phyloP scores from a whole-genome alignment of 2,797 vertebrate species.

The Cyprinodon diabolis region DNA sequence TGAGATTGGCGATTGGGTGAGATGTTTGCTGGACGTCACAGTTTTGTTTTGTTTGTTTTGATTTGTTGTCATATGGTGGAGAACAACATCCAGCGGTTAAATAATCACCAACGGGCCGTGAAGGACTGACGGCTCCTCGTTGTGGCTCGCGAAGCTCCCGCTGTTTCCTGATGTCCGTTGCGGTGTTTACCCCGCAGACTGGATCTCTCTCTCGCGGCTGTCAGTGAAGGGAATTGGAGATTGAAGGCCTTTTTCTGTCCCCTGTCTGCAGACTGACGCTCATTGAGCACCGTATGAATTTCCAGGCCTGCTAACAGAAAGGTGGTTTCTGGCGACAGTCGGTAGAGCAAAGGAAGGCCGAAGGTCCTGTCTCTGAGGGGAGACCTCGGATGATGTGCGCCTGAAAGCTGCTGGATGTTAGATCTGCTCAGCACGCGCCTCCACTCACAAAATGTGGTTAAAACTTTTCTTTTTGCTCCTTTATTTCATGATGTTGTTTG shows the following conservation, averaged over 20 bases:
- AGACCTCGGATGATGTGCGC: not conserved
- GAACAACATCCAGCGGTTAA: not conserved
- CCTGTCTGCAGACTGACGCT: not conserved
- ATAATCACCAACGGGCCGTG: not conserved
- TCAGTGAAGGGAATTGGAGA: not conserved
- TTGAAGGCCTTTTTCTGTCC: not conserved
- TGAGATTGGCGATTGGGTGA: not conserved
- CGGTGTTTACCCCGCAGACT: not conserved
- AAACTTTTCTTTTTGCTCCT: slow-evolving; percentile 93
- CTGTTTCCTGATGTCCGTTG: not conserved
- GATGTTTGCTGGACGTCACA: too few relatives aligned
- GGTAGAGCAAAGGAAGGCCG: not conserved
- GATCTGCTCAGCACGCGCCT: not conserved
- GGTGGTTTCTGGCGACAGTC: not conserved
- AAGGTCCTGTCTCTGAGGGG: not conserved
- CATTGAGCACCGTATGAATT: not conserved
- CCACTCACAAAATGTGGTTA: slow-evolving; percentile 87
- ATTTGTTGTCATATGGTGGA: not conserved
- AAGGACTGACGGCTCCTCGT: too few relatives aligned
- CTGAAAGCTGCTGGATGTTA: not conserved
- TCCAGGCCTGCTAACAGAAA: not conserved
- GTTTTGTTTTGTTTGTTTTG: too few relatives aligned
- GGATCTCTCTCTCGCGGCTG: not conserved
- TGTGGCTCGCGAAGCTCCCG: not conserved
- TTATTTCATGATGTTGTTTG: slow-evolving; percentile 91